Percentiles rank a stretch among this genome's conserved stretches.
Evolutionary conservation across 2,888 invertebrate genomes (phyloP).

Genomic region (Himalopsyche japonica): DNA sequence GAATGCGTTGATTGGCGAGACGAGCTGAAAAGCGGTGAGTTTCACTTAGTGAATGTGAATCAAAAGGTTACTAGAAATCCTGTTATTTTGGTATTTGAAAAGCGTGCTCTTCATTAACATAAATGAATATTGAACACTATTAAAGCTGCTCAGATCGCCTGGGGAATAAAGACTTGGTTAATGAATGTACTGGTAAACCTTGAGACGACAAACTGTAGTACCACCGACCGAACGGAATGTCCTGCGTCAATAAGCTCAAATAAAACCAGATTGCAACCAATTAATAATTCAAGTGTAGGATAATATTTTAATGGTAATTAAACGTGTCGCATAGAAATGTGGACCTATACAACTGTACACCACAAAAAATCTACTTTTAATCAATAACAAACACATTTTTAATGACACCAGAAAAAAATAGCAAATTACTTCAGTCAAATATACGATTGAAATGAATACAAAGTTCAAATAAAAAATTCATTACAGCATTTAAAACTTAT

Average conservation of each 20-base stretch:
- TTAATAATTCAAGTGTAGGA: neutral
- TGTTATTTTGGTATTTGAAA: constrained; percentile 32
- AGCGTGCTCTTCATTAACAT: constrained; percentile 19
- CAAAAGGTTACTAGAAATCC: constrained; percentile 31
- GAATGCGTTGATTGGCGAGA: neutral
- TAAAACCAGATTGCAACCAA: neutral
- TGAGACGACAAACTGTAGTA: constrained; percentile 22
- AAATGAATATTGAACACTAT: constrained; percentile 15
- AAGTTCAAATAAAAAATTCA: no score
- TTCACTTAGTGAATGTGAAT: neutral
- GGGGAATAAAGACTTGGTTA: neutral
- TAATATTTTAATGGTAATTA: neutral
- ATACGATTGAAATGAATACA: no score
- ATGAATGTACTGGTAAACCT: constrained; percentile 14
- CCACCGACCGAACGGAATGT: neutral
- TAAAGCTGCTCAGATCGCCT: neutral
- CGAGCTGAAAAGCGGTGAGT: neutral
- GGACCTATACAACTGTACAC: no score
- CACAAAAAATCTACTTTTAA: no score
- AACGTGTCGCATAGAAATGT: no score
- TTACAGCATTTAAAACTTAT: no score
- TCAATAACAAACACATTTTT: no score
- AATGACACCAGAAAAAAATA: no score
- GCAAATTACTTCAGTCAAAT: no score
- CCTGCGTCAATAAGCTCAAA: neutral